Percentiles rank a stretch among this genome's conserved stretches.
phyloP scores from a whole-genome alignment of 2,888 invertebrate genomes.

The Odontocerum albicorne region DNA sequence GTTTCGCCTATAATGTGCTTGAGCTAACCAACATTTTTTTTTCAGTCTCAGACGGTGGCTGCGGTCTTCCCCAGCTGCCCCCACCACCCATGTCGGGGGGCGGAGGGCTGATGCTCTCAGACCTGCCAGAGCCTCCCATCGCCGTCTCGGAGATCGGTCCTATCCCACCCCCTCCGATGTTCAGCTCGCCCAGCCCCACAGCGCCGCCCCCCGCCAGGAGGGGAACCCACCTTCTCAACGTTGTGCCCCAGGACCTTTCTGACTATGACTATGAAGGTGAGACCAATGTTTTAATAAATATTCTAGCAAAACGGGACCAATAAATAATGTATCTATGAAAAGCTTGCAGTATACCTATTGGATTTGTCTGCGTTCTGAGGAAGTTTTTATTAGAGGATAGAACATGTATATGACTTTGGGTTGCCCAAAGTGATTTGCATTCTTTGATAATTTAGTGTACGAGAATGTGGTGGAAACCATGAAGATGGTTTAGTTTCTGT shows the following conservation, averaged over 20 bases:
- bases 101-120: slow-evolving; percentile 74
- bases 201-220: slow-evolving; percentile 44
- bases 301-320: no score
- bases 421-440: no score
- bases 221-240: slow-evolving; percentile 39
- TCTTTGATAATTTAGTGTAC: no score
- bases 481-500: no score
- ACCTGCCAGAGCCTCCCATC: slow-evolving; percentile 89
- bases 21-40: no score
- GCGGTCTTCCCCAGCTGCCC: slow-evolving; percentile 40
- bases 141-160: slow-evolving; percentile 92
- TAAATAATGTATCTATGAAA: no score
- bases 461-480: no score
- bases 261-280: slow-evolving; percentile 69
- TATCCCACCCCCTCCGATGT: slow-evolving; percentile 94
- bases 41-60: slow-evolving; percentile 60
- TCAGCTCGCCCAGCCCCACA: slow-evolving; percentile 83
- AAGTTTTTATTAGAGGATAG: no score
- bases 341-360: no score
- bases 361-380: no score
- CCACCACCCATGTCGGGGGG: slow-evolving; percentile 42
- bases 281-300: no score
- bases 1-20: not conserved
- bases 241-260: slow-evolving; percentile 44
- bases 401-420: no score